These are phyloP conservation scores for Machimus rusticus DNA, from an alignment of 2,888 invertebrate genomes.

Conservation along the genomic window DNA sequence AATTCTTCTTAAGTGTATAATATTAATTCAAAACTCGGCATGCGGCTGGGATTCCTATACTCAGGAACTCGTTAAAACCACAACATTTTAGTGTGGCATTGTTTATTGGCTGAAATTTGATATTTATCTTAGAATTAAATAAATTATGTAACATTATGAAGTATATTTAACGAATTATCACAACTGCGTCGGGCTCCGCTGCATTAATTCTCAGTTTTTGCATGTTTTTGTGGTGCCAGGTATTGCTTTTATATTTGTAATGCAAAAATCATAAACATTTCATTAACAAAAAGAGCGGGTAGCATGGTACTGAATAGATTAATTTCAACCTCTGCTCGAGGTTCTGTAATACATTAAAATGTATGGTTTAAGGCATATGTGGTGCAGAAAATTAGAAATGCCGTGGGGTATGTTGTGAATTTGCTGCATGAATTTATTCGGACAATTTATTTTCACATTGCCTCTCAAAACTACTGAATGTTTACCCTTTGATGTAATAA, in stretches of 20 bases:
- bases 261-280: background rate
- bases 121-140: background rate
- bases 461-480: conserved; percentile 45
- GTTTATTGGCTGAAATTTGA: conserved; percentile 33
- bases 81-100: no score
- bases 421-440: background rate
- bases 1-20: no score
- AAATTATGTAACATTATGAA: background rate
- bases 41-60: no score
- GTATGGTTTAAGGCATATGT: background rate
- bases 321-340: background rate
- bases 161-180: background rate
- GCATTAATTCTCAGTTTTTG: background rate
- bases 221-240: background rate
- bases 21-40: no score
- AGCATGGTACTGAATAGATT: background rate
- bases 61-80: no score
- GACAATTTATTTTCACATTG: background rate
- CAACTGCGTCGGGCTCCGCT: background rate
- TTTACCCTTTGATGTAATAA: background rate
- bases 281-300: no score
- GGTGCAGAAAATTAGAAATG: background rate
- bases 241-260: background rate
- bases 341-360: background rate
- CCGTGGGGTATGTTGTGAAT: background rate